Conservation (phyloP, 2,113 vertebrate species). For the Myrmecophaga tridactyla region DNA sequence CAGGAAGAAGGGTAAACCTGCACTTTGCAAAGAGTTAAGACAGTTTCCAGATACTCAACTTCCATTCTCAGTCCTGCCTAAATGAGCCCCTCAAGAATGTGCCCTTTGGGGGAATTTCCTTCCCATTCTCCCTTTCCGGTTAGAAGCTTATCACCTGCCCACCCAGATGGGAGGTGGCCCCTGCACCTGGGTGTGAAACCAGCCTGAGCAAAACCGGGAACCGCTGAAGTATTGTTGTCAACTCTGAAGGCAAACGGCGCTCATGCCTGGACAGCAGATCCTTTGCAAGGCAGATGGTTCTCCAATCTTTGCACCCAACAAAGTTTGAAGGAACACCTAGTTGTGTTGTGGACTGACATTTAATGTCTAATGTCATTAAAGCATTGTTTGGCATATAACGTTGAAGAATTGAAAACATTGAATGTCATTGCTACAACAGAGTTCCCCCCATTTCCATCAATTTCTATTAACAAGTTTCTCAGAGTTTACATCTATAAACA, state of each 20-base stretch:
- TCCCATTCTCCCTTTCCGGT: too few relatives aligned
- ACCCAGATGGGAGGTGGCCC: background rate
- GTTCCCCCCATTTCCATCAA: background rate
- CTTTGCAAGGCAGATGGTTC: background rate
- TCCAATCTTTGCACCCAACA: background rate
- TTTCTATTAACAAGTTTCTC: background rate
- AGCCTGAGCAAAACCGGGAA: too few relatives aligned
- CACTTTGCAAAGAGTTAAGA: background rate
- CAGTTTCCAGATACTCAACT: background rate
- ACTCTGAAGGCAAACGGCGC: accelerated
- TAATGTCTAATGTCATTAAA: too few relatives aligned
- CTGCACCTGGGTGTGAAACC: background rate
- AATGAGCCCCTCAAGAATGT: background rate
- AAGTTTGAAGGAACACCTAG: background rate
- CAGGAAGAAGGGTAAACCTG: too few relatives aligned
- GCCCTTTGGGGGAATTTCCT: too few relatives aligned
- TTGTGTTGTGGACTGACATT: accelerated
- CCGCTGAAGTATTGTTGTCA: accelerated
- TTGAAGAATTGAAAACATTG: too few relatives aligned
- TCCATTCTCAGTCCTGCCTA: background rate
- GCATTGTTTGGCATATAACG: background rate
- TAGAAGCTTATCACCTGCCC: background rate
- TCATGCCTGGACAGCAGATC: accelerated
- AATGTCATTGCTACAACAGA: too few relatives aligned
- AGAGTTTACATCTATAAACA: background rate